phyloP scores from a whole-genome alignment of 2,797 vertebrate species.

The Acridotheres tristis region DNA sequence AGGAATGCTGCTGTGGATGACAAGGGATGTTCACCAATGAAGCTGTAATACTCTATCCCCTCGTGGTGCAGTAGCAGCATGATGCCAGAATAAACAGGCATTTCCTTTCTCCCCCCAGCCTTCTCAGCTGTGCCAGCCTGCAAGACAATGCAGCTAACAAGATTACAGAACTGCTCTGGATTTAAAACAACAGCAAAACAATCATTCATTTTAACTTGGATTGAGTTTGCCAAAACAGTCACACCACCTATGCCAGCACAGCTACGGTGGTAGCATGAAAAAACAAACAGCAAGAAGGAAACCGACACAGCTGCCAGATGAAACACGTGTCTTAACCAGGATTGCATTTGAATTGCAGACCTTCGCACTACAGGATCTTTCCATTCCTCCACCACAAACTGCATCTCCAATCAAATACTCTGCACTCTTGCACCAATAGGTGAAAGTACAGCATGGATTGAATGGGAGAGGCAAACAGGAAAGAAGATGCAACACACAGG shows the following conservation, averaged over 20 bases:
- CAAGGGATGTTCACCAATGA: background rate
- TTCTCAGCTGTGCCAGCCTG: background rate
- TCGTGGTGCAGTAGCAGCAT: background rate
- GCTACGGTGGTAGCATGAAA: background rate
- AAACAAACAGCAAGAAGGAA: background rate
- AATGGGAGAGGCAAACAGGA: background rate
- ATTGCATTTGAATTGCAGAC: background rate
- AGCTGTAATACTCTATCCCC: background rate
- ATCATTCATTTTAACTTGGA: background rate
- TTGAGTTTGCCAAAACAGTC: background rate
- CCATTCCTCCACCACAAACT: background rate
- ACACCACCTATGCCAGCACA: background rate
- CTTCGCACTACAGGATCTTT: background rate
- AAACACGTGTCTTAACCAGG: background rate
- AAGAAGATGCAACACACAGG: background rate
- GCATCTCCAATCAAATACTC: background rate
- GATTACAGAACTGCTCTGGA: background rate
- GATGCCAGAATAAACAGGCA: background rate
- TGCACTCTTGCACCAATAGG: background rate
- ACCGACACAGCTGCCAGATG: background rate
- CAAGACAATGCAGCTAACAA: background rate
- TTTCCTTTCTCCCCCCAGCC: background rate
- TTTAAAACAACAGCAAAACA: background rate
- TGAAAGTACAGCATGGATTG: background rate
- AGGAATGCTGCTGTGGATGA: background rate